Conservation (phyloP, 2,888 invertebrate species). For the Koerneria pararmatus region DNA sequence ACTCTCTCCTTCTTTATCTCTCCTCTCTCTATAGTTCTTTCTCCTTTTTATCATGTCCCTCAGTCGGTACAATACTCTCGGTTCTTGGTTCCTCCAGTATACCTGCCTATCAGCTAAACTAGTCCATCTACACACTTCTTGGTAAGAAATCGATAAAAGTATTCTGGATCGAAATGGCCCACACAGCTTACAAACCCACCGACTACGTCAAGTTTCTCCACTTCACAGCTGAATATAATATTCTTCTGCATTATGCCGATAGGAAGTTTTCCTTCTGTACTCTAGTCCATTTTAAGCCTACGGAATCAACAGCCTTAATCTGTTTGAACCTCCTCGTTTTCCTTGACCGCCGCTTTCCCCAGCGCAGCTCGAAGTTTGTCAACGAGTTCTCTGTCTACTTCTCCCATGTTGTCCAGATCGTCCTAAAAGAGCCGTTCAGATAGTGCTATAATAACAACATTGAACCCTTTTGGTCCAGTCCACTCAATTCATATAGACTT, state of each 20-base stretch:
- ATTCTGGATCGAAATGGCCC: background rate
- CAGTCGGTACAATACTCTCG: too few species aligned
- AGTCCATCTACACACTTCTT: background rate
- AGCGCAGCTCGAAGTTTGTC: constrained; percentile 36
- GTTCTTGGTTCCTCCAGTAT: constrained; percentile 11
- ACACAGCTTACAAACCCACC: too few species aligned
- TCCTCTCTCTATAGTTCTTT: too few species aligned
- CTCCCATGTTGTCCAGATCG: constrained; percentile 21
- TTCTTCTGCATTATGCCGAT: too few species aligned
- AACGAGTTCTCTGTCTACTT: constrained; percentile 36
- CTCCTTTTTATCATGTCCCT: too few species aligned
- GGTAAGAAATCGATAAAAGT: background rate
- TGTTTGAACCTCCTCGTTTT: constrained; percentile 20
- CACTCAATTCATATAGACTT: too few species aligned
- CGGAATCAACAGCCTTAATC: background rate
- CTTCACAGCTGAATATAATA: too few species aligned
- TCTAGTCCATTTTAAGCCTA: background rate
- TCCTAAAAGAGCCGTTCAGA: too few species aligned
- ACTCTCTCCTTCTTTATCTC: background rate
- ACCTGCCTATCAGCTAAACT: background rate
- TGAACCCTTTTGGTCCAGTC: too few species aligned
- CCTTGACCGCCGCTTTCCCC: constrained; percentile 36
- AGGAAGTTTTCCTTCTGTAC: too few species aligned
- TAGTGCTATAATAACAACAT: too few species aligned
- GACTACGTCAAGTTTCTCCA: too few species aligned